Base-by-base conservation (phyloP, 1,140 invertebrate genomes). In the Ceratina calcarata region DNA sequence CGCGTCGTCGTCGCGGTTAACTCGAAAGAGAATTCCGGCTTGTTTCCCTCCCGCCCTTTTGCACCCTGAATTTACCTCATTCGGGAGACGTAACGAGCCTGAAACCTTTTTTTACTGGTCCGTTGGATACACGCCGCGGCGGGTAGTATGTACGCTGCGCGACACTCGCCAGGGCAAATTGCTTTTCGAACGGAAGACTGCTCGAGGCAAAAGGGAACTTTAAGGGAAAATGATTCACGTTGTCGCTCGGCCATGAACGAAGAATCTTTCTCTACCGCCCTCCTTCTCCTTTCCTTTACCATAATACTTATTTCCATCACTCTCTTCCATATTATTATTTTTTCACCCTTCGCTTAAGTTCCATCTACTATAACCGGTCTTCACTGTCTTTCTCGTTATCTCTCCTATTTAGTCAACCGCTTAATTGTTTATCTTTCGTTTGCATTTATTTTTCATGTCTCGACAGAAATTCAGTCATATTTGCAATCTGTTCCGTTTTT, bases 161-260 rank as follows among this genome's bases (percentile, higher is more conserved):
- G 32, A 64, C 18, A 53, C 58, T 81, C 55, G 72, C 49, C 57
- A 78, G 83, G 57, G 84, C 75, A 86, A 86, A 86, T 86, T 86
- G 84, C 84, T 86, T 85, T 86, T 75, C 71, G 57, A 82, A 82
- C 83, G 83, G 83, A 85, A 86, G 79, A 86, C 77, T 83, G 72
- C 74, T 49, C 57, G 78, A 49, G 61, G 82, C 58, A 84, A 86
- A 82, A 84, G 84, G 70, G 70, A 86, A 60, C 75, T 86, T 86
- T 78, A 85, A 82, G 74, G 83, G 74, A 84, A 84, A 85, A 86
- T 82, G 82, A 85, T 86, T 86, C 84, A 80, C 53, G 67, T 85
- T 84, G 84, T 84, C 84, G 82, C 84, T 84, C 69, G 78, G 60
- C 78, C 53, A 73, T 84, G 84, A 81, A 85, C 62, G 60, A 78